A percentile compares a stretch with the other conserved stretches of the same genome.
Evolutionary conservation across 2,113 vertebrate genomes (phyloP).

Genomic region (Hydropotes inermis): DNA sequence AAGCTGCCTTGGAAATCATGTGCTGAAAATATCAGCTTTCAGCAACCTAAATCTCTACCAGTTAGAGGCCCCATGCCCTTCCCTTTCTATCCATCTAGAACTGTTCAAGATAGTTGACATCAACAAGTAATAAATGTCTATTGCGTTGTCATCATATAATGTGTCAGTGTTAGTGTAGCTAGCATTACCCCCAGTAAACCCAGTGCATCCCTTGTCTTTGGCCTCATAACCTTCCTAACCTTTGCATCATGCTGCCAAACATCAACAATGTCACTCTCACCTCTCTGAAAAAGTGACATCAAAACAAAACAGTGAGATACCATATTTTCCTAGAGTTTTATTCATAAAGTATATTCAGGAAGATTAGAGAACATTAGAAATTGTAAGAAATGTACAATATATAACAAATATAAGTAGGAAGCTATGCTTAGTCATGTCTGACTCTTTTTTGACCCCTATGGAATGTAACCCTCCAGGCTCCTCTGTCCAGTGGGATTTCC

Average conservation of each 20-base stretch:
- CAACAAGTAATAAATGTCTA: not conserved
- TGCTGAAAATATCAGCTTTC: not conserved
- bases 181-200: not conserved
- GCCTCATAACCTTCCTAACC: no score
- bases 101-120: not conserved
- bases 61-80: not conserved
- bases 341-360: slow-evolving; percentile 1
- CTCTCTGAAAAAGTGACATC: not conserved
- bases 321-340: not conserved
- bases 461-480: not conserved
- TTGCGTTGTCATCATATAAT: not conserved
- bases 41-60: not conserved
- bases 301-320: not conserved
- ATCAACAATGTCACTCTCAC: not conserved
- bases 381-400: not conserved
- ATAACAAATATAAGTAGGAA: not conserved
- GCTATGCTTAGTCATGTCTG: not conserved
- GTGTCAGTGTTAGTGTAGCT: not conserved
- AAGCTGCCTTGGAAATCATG: not conserved
- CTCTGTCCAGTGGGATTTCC: not conserved
- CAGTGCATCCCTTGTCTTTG: not conserved
- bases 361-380: not conserved
- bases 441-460: not conserved
- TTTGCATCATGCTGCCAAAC: not conserved
- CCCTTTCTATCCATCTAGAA: not conserved